These are phyloP conservation scores for Gnatocerus cornutus DNA, from an alignment of 2,888 invertebrate genomes.

Conservation along the genomic window DNA sequence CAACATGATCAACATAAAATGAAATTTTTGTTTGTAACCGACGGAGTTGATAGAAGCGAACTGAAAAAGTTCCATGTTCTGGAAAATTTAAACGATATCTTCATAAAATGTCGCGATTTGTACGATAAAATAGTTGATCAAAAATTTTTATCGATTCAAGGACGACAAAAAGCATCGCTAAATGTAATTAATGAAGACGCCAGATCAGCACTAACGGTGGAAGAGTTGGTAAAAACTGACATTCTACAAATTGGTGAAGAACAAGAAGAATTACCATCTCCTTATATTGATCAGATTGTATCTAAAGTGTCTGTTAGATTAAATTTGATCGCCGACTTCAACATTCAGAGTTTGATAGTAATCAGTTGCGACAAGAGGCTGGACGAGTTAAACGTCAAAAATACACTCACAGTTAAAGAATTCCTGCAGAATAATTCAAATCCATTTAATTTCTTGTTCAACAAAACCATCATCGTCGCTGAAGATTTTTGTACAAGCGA, in stretches of 20 bases:
- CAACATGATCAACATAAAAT: background rate
- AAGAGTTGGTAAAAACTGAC: background rate
- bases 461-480: background rate
- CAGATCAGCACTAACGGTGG: no score
- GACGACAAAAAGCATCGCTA: background rate
- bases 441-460: no score
- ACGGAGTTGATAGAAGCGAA: background rate
- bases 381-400: no score
- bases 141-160: background rate
- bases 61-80: background rate
- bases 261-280: background rate
- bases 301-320: background rate
- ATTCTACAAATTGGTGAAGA: background rate
- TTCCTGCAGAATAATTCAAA: no score
- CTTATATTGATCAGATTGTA: background rate
- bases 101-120: background rate
- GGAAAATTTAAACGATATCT: background rate
- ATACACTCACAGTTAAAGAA: no score
- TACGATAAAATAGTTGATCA: background rate
- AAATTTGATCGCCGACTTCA: background rate
- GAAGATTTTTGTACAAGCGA: background rate
- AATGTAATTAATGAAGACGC: no score
- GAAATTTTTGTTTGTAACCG: background rate
- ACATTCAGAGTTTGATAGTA: background rate
- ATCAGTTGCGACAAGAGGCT: background rate